Percentiles rank a stretch among this genome's conserved stretches.
Conservation (phyloP, 2,888 invertebrate genomes). For the Ptilodon capucinus region DNA sequence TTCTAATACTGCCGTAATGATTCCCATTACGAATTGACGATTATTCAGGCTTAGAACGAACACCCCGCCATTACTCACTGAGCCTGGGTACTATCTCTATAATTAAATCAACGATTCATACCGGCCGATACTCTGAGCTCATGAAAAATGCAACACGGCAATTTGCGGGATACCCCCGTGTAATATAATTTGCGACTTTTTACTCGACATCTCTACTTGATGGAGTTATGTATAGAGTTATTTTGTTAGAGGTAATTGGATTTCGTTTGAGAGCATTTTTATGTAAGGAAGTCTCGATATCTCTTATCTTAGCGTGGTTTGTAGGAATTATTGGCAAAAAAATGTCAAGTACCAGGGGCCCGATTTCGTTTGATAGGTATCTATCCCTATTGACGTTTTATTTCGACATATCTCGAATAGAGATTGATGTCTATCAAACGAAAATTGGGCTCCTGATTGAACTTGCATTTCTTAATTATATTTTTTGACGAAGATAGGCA, state of each 20-base stretch:
- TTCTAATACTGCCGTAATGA: background rate
- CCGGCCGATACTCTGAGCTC: slow-evolving; percentile 61
- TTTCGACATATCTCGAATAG: too few relatives aligned
- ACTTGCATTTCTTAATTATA: too few relatives aligned
- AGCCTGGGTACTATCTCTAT: slow-evolving; percentile 53
- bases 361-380: too few relatives aligned
- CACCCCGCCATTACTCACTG: slow-evolving; percentile 26
- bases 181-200: slow-evolving; percentile 55
- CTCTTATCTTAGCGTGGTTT: too few relatives aligned
- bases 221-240: slow-evolving; percentile 31
- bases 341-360: too few relatives aligned
- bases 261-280: background rate
- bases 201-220: slow-evolving; percentile 28
- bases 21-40: slow-evolving; percentile 5
- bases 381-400: too few relatives aligned
- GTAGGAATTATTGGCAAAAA: too few relatives aligned
- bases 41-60: slow-evolving; percentile 26
- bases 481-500: too few relatives aligned
- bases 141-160: slow-evolving; percentile 78
- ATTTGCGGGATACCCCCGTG: slow-evolving; percentile 60
- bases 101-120: slow-evolving; percentile 78
- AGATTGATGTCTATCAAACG: too few relatives aligned
- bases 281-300: too few relatives aligned
- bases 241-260: slow-evolving; percentile 7
- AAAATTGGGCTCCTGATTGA: too few relatives aligned